phyloP scores from a whole-genome alignment of 1,140 invertebrate species.

The Olivierus martensii region DNA sequence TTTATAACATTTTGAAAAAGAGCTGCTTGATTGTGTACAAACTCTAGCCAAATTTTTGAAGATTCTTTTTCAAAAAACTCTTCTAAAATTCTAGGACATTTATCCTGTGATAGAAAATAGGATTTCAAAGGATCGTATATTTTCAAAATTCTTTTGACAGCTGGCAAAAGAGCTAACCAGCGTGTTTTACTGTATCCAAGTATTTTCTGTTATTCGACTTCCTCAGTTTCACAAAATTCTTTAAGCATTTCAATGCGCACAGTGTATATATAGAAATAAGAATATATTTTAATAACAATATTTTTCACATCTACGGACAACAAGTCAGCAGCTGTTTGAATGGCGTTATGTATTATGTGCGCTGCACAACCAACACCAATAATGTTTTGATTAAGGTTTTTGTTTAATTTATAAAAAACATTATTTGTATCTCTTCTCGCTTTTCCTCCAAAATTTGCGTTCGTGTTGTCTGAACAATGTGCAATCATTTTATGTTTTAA shows the following conservation, averaged over 20 bases:
- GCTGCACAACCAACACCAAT: conserved; percentile 3
- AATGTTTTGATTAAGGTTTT: too few relatives aligned
- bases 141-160: conserved; percentile 14
- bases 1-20: neutral
- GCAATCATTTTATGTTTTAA: conserved; percentile 2
- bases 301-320: conserved; percentile 1
- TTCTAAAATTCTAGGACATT: conserved; percentile 7
- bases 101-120: conserved; percentile 5
- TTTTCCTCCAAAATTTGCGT: conserved; percentile 3
- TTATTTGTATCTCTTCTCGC: conserved; percentile 2
- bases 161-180: conserved; percentile 20
- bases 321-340: conserved; percentile 3
- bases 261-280: conserved; percentile 3
- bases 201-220: conserved; percentile 19
- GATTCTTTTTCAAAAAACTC: too few relatives aligned
- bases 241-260: neutral
- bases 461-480: neutral
- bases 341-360: conserved; percentile 5
- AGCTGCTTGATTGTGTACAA: neutral
- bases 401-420: neutral
- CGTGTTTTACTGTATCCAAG: conserved; percentile 20
- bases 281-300: conserved; percentile 1
- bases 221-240: conserved; percentile 24
- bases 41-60: neutral
- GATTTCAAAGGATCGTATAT: conserved; percentile 1